phyloP scores from a whole-genome alignment of 2,888 invertebrate species.

The Periphyllus acericola region DNA sequence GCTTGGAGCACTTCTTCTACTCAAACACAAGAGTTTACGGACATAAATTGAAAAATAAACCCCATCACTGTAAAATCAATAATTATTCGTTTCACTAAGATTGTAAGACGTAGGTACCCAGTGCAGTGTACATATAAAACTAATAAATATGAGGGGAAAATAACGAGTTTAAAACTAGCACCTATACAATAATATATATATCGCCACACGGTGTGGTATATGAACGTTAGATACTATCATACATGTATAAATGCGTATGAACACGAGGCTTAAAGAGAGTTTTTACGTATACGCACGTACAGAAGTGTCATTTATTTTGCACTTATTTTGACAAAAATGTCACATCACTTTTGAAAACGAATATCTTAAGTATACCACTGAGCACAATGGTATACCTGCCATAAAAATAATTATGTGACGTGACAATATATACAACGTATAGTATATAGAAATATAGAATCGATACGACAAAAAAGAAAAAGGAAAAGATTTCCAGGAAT shows the following conservation, averaged over 20 bases:
- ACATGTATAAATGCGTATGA: too few relatives aligned
- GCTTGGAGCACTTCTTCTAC: background rate
- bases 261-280: background rate
- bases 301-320: background rate
- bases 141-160: background rate
- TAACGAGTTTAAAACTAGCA: background rate
- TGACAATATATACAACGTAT: too few relatives aligned
- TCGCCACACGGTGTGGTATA: too few relatives aligned
- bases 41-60: background rate
- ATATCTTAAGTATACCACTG: background rate
- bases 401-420: too few relatives aligned
- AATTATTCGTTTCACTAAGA: background rate
- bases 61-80: background rate
- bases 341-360: background rate
- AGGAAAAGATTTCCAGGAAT: too few relatives aligned
- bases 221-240: too few relatives aligned
- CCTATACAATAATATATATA: too few relatives aligned
- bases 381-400: too few relatives aligned
- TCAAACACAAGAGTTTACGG: background rate
- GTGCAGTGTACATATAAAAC: background rate
- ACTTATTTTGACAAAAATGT: background rate
- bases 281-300: background rate
- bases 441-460: too few relatives aligned
- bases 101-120: background rate
- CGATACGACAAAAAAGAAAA: too few relatives aligned